Evolutionary conservation across 2,888 invertebrate species (phyloP).

Genomic region (Allygus modestus): DNA sequence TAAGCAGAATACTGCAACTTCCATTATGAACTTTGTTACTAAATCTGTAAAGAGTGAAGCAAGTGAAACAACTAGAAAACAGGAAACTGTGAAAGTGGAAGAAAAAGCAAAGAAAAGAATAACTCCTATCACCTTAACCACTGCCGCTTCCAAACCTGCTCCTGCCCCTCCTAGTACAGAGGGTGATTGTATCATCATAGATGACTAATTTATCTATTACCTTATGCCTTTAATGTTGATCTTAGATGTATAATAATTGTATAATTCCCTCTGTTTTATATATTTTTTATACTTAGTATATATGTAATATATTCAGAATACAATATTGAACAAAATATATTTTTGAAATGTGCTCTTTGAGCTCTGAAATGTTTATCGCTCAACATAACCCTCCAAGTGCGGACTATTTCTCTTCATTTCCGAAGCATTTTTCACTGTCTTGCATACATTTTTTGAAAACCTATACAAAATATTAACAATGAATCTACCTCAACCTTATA

Average conservation of each 20-base stretch:
- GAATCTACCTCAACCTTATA: too few relatives aligned
- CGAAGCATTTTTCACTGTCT: too few relatives aligned
- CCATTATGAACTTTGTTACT: background rate
- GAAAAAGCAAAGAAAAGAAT: conserved; percentile 41
- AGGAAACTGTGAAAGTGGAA: conserved; percentile 5
- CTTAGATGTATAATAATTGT: conserved; percentile 12
- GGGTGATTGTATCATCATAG: conserved; percentile 19
- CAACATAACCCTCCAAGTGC: too few relatives aligned
- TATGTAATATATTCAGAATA: conserved; percentile 8
- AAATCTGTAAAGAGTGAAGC: conserved; percentile 17
- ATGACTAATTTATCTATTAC: background rate
- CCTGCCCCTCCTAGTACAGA: background rate
- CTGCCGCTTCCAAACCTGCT: background rate
- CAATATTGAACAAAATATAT: background rate
- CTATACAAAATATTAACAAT: too few relatives aligned
- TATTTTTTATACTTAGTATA: conserved; percentile 14
- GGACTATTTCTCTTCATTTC: too few relatives aligned
- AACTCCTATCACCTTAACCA: conserved; percentile 18
- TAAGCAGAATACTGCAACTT: background rate
- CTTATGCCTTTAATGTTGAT: background rate
- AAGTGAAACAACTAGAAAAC: background rate
- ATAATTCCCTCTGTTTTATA: background rate
- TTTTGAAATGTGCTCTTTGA: background rate
- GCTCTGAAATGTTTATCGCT: background rate
- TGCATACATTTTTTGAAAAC: too few relatives aligned